phyloP scores from a whole-genome alignment of 35 echinoderm and acorn worm genomes.

The Heliocidaris tuberculata region DNA sequence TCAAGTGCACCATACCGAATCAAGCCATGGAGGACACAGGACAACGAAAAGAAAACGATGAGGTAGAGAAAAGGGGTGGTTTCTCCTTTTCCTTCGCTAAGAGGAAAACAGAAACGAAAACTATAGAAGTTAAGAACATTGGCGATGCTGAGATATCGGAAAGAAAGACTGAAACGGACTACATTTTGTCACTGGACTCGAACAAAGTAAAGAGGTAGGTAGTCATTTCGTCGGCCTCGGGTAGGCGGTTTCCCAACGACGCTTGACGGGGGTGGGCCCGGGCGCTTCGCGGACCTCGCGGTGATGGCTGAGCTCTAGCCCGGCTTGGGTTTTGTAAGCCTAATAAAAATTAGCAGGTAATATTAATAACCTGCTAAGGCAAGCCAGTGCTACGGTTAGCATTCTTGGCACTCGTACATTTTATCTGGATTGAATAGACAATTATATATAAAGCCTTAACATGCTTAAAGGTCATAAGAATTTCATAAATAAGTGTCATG shows the following conservation, averaged over 20 bases:
- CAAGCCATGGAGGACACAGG: neutral
- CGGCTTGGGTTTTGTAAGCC: neutral
- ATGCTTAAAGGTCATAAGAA: too few relatives aligned
- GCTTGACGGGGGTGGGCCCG: too few relatives aligned
- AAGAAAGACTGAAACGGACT: neutral
- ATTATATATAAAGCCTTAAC: too few relatives aligned
- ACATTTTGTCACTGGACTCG: conserved; percentile 8
- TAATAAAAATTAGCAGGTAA: too few relatives aligned
- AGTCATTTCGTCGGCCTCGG: neutral
- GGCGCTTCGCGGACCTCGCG: too few relatives aligned
- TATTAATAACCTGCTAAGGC: too few relatives aligned
- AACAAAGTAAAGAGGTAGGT: conserved; percentile 27
- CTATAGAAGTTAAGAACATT: neutral
- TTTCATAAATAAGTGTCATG: too few relatives aligned
- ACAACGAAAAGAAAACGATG: neutral
- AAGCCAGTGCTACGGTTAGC: too few relatives aligned
- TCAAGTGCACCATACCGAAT: neutral
- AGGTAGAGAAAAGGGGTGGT: neutral
- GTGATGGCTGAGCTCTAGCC: neutral
- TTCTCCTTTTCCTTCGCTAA: conserved; percentile 28
- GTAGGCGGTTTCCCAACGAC: neutral
- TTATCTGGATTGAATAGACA: too few relatives aligned
- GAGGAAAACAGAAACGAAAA: conserved; percentile 2
- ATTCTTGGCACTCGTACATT: neutral
- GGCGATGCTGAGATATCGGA: neutral